Conservation (phyloP, 2,797 vertebrate genomes). For the Dipus sagitta region DNA sequence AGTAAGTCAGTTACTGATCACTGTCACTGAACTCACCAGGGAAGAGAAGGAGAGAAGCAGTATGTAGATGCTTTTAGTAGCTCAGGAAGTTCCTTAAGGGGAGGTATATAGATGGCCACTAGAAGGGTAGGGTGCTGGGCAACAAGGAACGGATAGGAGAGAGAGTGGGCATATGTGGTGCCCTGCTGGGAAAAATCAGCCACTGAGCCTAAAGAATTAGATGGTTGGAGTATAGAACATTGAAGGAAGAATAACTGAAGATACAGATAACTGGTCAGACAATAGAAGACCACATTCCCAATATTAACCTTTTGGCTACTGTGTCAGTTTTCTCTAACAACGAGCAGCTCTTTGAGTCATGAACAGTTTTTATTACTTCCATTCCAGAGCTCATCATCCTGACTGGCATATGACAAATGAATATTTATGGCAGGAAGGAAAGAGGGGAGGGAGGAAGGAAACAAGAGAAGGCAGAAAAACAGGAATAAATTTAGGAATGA, state of each 20-base stretch:
- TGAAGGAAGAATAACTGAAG: not conserved
- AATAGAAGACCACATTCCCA: not conserved
- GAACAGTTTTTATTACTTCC: not conserved
- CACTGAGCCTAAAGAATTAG: not conserved
- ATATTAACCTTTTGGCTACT: not conserved
- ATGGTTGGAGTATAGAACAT: not conserved
- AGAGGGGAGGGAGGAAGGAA: not conserved
- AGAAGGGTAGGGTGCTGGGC: not conserved
- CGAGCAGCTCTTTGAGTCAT: not conserved
- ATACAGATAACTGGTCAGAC: not conserved
- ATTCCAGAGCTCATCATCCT: not conserved
- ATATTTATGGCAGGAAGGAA: not conserved
- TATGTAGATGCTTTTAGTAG: not conserved
- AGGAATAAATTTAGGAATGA: not conserved
- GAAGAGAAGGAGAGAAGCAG: not conserved
- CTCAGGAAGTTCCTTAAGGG: constrained; percentile 11
- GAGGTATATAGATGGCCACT: not conserved
- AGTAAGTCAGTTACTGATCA: not conserved
- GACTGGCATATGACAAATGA: not conserved
- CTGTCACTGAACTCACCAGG: not conserved
- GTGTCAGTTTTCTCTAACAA: not conserved
- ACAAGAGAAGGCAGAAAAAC: not conserved
- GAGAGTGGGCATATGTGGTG: not conserved
- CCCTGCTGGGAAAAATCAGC: not conserved
- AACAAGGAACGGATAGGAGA: not conserved